Conservation (phyloP, 2,888 invertebrate species). For the Bembecia ichneumoniformis region DNA sequence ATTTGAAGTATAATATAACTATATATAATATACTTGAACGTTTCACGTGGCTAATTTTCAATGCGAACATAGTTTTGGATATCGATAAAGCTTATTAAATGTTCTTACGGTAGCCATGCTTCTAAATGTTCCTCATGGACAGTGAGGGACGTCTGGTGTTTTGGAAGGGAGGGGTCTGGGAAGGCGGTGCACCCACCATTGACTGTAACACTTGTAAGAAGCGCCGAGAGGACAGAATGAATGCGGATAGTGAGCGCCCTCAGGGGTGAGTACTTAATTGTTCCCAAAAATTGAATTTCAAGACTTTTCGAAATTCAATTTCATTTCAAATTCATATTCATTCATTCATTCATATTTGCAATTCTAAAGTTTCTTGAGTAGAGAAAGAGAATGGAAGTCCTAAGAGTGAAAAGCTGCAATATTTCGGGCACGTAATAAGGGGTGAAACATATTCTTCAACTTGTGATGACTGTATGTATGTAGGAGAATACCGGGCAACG, state of each 20-base stretch:
- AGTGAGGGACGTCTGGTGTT: constrained; percentile 60
- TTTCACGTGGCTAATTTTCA: no score
- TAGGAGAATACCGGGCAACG: no score
- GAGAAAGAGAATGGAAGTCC: no score
- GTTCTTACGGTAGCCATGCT: neutral
- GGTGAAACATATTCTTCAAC: no score
- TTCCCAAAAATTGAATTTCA: constrained; percentile 1
- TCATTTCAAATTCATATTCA: no score
- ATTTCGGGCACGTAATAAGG: neutral
- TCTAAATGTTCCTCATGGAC: constrained; percentile 40
- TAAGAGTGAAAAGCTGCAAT: neutral
- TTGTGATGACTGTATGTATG: no score
- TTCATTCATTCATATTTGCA: no score
- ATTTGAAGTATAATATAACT: no score
- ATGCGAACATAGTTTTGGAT: no score
- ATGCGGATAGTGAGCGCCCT: constrained; percentile 42
- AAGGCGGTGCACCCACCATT: constrained; percentile 55
- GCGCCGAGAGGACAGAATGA: constrained; percentile 59
- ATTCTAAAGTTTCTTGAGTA: no score
- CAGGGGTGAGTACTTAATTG: constrained; percentile 41
- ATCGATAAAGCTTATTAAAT: neutral
- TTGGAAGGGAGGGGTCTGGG: constrained; percentile 64
- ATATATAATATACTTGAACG: no score
- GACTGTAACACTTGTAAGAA: constrained; percentile 62
- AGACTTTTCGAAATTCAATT: neutral